Evolutionary conservation across 1,140 invertebrate species (phyloP), one percentile per base, ranked within the genome.

Genomic region (Nasonia giraulti): DNA sequence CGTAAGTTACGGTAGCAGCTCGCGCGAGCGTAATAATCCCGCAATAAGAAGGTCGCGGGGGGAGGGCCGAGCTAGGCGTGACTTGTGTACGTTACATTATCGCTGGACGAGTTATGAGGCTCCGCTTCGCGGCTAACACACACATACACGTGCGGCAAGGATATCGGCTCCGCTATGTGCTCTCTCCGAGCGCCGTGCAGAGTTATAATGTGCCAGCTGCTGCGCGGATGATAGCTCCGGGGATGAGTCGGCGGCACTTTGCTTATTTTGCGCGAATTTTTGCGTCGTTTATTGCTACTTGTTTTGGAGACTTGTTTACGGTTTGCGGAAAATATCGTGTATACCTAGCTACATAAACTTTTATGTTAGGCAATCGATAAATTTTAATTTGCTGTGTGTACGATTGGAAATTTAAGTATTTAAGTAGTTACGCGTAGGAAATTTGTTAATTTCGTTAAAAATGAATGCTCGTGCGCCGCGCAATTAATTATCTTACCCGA

Each of bases 61-160:
- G 71, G 69, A 27, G 10, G 78, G 76, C 47, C 23, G 75, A 5
- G 33, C 10, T 62, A 84, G 77, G 83, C 73, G 69, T 85, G 50
- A 81, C 83, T 80, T 80, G 83, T 80, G 47, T 66, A 37, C 71
- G 33, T 69, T 68, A 47, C 23, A 81, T 81, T 85, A 85, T 85
- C 83, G 50, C 12, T 14, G 14, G 17, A 47, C 44, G 73, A 85
- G 78, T 85, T 85, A 85, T 75, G 83, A 76, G 73, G 17, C 82
- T 78, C 12, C 20, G 11, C 37, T 62, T 6, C 40, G 75, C 44
- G 81, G 47, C 0, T n/a, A 20, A 66, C n/a, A 66, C 62, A 66
- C n/a, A 66, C 62, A 66, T n/a, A 71, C 44, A n/a, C 17, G 73
- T 17, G 11, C 50, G 12, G 14, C 6, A 17, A 12, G 69, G 82